A percentile compares a stretch with the other conserved stretches of the same genome.
Evolutionary conservation across 2,888 invertebrate genomes (phyloP).

Genomic region (Xanthia togata): DNA sequence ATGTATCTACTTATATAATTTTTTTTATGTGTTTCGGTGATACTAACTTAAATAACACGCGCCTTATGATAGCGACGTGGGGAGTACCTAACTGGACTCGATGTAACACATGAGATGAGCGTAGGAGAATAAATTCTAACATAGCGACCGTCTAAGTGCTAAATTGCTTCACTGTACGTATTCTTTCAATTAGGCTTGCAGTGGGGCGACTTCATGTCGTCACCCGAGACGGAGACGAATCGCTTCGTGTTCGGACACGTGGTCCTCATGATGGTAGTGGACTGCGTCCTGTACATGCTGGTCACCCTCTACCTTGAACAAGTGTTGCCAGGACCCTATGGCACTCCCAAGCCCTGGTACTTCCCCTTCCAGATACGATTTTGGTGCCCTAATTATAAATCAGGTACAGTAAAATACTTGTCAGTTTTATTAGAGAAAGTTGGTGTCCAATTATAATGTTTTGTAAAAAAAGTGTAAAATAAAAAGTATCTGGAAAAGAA

Average conservation of each 20-base stretch:
- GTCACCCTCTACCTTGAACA: constrained; percentile 96
- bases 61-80: constrained; percentile 11
- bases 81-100: constrained; percentile 34
- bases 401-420: constrained; percentile 46
- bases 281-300: constrained; percentile 93
- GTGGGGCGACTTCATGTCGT: constrained; percentile 91
- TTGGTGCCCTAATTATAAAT: constrained; percentile 85
- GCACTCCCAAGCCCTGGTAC: constrained; percentile 95
- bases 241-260: constrained; percentile 93
- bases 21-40: background rate
- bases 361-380: constrained; percentile 92
- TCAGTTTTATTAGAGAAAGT: background rate
- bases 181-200: constrained; percentile 87
- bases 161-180: constrained; percentile 49
- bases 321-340: constrained; percentile 96
- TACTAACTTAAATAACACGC: background rate
- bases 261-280: constrained; percentile 93
- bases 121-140: constrained; percentile 56
- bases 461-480: background rate
- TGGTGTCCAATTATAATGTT: background rate
- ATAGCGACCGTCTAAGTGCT: constrained; percentile 50
- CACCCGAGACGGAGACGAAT: constrained; percentile 92
- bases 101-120: constrained; percentile 32
- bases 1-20: background rate
- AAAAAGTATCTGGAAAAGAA: background rate